phyloP scores from a whole-genome alignment of 2,888 invertebrate species.

The Maniola hyperantus region DNA sequence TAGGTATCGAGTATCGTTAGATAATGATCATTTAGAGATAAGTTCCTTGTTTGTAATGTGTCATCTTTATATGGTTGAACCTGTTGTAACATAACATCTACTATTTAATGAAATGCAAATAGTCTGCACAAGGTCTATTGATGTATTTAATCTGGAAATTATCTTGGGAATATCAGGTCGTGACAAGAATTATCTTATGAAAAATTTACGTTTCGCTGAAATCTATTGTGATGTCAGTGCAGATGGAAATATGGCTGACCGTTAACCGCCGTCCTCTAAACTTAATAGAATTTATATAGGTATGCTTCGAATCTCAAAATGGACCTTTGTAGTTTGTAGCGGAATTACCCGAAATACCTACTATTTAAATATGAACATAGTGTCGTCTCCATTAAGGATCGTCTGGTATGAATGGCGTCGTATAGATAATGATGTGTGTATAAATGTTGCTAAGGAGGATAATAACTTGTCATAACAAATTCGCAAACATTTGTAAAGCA shows the following conservation, averaged over 20 bases:
- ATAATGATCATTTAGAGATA: constrained; percentile 15
- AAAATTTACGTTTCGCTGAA: constrained; percentile 22
- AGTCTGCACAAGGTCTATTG: constrained; percentile 49
- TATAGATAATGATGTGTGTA: constrained; percentile 30
- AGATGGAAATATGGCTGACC: constrained; percentile 25
- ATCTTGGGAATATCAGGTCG: constrained; percentile 55
- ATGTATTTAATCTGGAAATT: constrained; percentile 50
- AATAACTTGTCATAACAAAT: constrained; percentile 9
- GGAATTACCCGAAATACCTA: constrained; percentile 32
- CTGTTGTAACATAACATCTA: constrained; percentile 14
- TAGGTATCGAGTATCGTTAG: neutral
- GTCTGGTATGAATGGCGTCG: constrained; percentile 35
- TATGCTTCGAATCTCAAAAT: constrained; percentile 10
- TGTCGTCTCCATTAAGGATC: constrained; percentile 33
- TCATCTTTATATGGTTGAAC: constrained; percentile 12
- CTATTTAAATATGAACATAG: constrained; percentile 34
- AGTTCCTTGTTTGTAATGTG: constrained; percentile 10
- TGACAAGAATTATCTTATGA: constrained; percentile 50
- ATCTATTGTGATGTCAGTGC: constrained; percentile 37
- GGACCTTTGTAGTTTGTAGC: constrained; percentile 7
- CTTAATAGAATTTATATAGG: neutral
- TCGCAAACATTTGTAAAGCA: constrained; percentile 20
- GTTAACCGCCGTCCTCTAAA: neutral
- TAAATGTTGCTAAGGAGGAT: constrained; percentile 34
- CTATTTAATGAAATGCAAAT: constrained; percentile 39